Percentiles rank a stretch among this genome's conserved stretches.
Evolutionary conservation across 2,113 vertebrate species (phyloP).

Genomic region (Cryptotis parvus): DNA sequence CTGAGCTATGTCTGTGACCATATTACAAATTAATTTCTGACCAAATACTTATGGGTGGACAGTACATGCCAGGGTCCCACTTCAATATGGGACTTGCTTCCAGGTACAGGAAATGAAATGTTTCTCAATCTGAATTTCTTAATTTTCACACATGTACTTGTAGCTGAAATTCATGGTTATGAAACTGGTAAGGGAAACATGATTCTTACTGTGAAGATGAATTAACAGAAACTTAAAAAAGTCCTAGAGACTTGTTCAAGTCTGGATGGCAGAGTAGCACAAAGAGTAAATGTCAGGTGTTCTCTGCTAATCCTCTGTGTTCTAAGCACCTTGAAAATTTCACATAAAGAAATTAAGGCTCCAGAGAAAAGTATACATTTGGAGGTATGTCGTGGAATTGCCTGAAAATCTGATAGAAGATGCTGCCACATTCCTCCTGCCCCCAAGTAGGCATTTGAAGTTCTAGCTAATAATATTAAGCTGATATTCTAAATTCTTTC

Average conservation of each 20-base stretch:
- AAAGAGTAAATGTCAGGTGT: neutral
- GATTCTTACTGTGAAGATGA: neutral
- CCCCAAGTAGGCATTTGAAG: neutral
- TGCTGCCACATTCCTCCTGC: neutral
- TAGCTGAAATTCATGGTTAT: neutral
- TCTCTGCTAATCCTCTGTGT: neutral
- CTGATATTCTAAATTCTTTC: neutral
- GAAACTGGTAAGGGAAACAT: neutral
- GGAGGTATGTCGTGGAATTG: neutral
- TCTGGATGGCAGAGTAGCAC: neutral
- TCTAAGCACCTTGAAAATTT: neutral
- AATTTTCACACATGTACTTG: neutral
- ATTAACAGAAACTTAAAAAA: conserved; percentile 2
- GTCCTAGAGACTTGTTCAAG: neutral
- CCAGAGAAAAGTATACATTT: neutral
- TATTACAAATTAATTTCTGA: too few species aligned
- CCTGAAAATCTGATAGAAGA: too few species aligned
- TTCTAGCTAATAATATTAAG: neutral
- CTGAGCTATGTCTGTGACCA: too few species aligned
- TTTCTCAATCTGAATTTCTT: too few species aligned
- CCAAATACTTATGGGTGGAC: too few species aligned
- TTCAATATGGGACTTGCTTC: too few species aligned
- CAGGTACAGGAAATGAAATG: too few species aligned
- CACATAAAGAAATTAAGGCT: conserved; percentile 8
- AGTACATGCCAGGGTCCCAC: too few species aligned